Base-by-base conservation (phyloP, 1,140 invertebrate species). In the Papilio xuthus region DNA sequence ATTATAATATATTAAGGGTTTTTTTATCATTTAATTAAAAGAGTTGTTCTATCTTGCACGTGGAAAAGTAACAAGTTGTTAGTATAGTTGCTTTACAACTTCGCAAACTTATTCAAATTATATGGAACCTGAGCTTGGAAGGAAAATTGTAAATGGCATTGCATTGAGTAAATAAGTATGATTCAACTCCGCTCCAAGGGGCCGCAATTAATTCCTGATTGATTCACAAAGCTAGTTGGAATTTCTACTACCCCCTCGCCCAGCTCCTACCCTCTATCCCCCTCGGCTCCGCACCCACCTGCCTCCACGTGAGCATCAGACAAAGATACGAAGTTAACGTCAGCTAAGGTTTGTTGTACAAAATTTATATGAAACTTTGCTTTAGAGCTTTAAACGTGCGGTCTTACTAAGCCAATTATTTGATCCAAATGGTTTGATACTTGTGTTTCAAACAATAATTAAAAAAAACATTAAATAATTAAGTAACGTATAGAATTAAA, bases 281-380 rank as follows among this genome's bases (percentile, higher is more conserved):
- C 84, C 84, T 12, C 3, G 26, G 70, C 70, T 8, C 23, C 37
- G 70, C 70, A 72, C 60, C 84, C 84, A 84, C 84, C 87, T 85
- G 74, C 85, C 85, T 81, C 86, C 89, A 89, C 87, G 84, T 90
- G 87, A 91, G 85, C 85, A 88, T 88, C 91, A 92, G 88, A 92
- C 91, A 89, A 92, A 92, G 92, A 93, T 92, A 89, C 90, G 80
- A 89, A 93, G 89, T 92, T 91, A 90, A 91, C 92, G 90, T 92
- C 88, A 92, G 88, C 86, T 91, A 90, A 90, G 89, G 89, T 89
- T 92, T 89, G 87, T 90, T 92, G 88, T 93, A 90, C 88, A 89
- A 92, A 92, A 93, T 92, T 89, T 92, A 92, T 92, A 92, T 90
- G 83, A 92, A 92, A 92, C 89, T 92, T 92, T 88, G 86, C 86